These are phyloP conservation scores for Malthinus flaveolus DNA, from an alignment of 2,888 invertebrate species.

Conservation along the genomic window DNA sequence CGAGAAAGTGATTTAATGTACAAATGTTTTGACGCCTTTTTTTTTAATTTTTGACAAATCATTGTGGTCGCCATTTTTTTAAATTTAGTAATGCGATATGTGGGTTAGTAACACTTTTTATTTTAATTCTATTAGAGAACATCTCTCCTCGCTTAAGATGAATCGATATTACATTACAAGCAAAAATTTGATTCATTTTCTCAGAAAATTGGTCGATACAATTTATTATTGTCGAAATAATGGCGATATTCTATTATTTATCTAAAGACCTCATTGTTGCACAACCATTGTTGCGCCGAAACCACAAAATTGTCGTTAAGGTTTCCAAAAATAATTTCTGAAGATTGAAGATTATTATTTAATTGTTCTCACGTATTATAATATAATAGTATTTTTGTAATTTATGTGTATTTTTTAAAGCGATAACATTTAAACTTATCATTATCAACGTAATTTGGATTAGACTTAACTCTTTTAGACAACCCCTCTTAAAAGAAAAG, in stretches of 20 bases:
- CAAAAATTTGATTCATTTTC: slow-evolving; percentile 26
- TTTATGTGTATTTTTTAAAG: no score
- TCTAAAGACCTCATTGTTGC: slow-evolving; percentile 6
- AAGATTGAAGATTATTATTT: no score
- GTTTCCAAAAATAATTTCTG: neutral
- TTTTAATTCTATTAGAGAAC: neutral
- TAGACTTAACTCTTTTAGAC: no score
- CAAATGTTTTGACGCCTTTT: slow-evolving; percentile 28
- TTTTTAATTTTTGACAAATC: slow-evolving; percentile 21
- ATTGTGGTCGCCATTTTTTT: slow-evolving; percentile 22
- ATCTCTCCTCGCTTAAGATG: slow-evolving; percentile 14
- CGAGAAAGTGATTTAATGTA: slow-evolving; percentile 21
- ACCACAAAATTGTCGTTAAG: slow-evolving; percentile 22
- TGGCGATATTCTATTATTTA: slow-evolving; percentile 13
- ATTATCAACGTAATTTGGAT: no score
- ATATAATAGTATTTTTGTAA: no score
- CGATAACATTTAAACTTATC: no score
- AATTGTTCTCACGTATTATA: no score
- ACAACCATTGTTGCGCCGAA: slow-evolving; percentile 1
- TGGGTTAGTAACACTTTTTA: slow-evolving; percentile 15
- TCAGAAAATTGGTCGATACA: slow-evolving; percentile 18
- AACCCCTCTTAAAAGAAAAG: no score
- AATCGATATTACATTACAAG: slow-evolving; percentile 23
- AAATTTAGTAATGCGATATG: slow-evolving; percentile 8
- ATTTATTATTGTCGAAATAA: slow-evolving; percentile 21